Base-by-base conservation (phyloP, 2,113 vertebrate genomes). In the Tachuris rubrigastra region DNA sequence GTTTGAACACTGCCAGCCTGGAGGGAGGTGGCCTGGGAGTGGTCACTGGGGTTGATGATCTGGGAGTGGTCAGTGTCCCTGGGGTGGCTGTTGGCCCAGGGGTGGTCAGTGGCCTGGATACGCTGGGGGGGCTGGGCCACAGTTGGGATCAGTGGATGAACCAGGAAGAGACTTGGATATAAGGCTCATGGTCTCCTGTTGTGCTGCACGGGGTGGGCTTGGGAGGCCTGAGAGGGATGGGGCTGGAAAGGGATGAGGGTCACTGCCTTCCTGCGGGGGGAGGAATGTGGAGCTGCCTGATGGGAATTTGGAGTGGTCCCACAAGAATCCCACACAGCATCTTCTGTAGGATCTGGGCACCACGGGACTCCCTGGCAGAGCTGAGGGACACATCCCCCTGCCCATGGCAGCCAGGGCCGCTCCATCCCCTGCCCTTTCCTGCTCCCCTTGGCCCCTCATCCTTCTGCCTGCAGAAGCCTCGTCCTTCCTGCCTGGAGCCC, bases 381-480 rank as follows among this genome's bases (percentile, higher is more conserved):
- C 33, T 56, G 55, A 68, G 60, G 41, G 55, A 59, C 33, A 28
- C 0, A 2, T 23, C 35, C 23, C 58, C 20, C 27, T 31, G 21
- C n/a, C 81, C 31, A 0, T 3, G 15, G 44, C 22, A 9, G 30
- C 33, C 50, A 14, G 24, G 24, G 20, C 52, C 7, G 2, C 31
- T 30, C 31, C 27, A 7, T 31, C 6, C 27, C 27, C 21, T 14
- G 50, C 23, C 56, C 25, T 14, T 50, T 27, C 67, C 27, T 2
- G 4, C 17, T 72, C 21, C 35, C 63, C 18, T n/a, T 1, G 1
- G 28, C 41, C 0, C 0, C 44, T 67, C 0, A 0, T 55, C 25
- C 53, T 58, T 74, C 52, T 31, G 28, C 21, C 25, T 18, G 42
- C 23, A 25, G 60, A 63, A 18, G 60, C 27, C 37, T 63, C 18